Base-by-base conservation (phyloP, 2,888 invertebrate species). In the Druceiella hillmani region DNA sequence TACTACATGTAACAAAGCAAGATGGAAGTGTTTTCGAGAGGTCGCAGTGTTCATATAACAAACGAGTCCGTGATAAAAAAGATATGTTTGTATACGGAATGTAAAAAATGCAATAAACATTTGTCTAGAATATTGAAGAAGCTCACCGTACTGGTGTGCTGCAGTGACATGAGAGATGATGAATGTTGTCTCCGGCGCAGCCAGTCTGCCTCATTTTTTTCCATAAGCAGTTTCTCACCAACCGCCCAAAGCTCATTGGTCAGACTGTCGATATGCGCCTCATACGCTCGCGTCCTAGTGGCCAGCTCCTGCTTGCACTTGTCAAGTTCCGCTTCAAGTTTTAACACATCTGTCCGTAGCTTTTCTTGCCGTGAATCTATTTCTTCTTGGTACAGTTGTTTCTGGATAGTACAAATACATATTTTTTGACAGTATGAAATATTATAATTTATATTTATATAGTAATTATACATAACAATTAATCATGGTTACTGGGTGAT, bases 331-430 rank as follows among this genome's bases (percentile, higher is more conserved):
- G 66, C 64, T 41, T 75, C 68, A 28, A 68, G 53, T 4, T 58
- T 12, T 1, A 51, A 48, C n/a, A 72, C 66, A 51, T 81, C 78
- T 36, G 75, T 75, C 17, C 69, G 66, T 34, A 68, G 70, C 38
- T 70, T 71, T 33, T 64, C 64, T 27, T 69, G 67, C 40, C 72
- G 58, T 36, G 70, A 63, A 2, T 58, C 50, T 41, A 82, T 69
- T 55, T 82, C 79, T 49, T 79, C 79, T 44, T 76, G 74, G 53
- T 78, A 83, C 6, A 79, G 56, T 57, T 75, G 68, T 55, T 76
- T 70, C 78, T 76, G 65, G 49, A 70, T 45, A n/a, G 22, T 3
- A 15, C 24, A 45, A 38, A n/a, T n/a, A n/a, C n/a, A n/a, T n/a
- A n/a, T n/a, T n/a, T n/a, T 36, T 38, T 41, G 38, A 39, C 5